Percentiles rank a stretch among this genome's conserved stretches.
Evolutionary conservation across 2,113 vertebrate genomes (phyloP).

Genomic region (Triplophysa dalaica): DNA sequence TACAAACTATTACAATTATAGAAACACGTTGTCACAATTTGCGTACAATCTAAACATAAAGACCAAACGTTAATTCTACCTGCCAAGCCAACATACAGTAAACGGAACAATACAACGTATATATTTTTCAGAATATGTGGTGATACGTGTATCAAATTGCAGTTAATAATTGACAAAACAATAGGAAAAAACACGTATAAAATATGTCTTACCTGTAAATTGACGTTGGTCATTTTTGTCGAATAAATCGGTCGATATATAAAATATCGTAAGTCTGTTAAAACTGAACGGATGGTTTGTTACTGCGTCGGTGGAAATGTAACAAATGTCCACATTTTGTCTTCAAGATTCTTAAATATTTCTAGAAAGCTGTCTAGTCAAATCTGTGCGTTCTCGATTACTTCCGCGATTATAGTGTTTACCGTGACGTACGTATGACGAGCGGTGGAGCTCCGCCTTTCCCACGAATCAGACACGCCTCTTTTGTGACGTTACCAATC

Average conservation of each 20-base stretch:
- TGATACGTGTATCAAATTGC: not conserved
- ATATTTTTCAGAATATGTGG: not conserved
- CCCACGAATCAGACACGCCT: not conserved
- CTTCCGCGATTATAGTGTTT: constrained; percentile 62
- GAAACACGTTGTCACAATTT: not conserved
- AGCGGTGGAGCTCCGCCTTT: not conserved
- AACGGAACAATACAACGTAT: not conserved
- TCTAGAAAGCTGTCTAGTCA: not conserved
- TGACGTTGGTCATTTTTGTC: constrained; percentile 53
- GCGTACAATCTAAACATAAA: not conserved
- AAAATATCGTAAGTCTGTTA: not conserved
- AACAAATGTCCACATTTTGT: not conserved
- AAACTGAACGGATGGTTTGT: not conserved
- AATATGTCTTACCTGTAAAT: constrained; percentile 69
- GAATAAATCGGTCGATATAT: not conserved
- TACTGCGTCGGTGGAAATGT: not conserved
- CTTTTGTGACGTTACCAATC: not conserved
- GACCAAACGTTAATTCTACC: not conserved
- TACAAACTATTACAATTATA: not conserved
- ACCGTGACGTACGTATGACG: constrained; percentile 51
- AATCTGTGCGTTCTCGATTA: constrained; percentile 4
- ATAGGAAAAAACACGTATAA: not conserved
- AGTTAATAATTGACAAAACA: not conserved
- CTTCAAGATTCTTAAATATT: not conserved
- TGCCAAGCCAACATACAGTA: not conserved